phyloP scores from a whole-genome alignment of 2,888 invertebrate species.

The Drosophila rellima region DNA sequence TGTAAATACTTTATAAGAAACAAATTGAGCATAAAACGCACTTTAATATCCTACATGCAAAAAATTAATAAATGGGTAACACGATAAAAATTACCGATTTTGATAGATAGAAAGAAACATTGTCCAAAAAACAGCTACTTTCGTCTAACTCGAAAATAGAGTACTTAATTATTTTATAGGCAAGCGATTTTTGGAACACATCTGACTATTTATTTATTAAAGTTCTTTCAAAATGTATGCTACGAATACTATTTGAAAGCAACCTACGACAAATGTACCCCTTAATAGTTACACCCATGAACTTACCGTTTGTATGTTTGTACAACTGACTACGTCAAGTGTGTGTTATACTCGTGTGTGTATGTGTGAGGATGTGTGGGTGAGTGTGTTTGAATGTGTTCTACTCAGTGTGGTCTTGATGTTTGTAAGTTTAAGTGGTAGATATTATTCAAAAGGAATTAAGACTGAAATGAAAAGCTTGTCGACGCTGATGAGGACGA shows the following conservation, averaged over 20 bases:
- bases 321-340: slow-evolving; percentile 46
- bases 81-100: background rate
- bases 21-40: background rate
- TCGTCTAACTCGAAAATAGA: too few species aligned
- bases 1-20: background rate
- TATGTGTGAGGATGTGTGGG: slow-evolving; percentile 17
- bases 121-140: too few species aligned
- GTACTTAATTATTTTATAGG: too few species aligned
- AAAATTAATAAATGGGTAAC: background rate
- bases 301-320: slow-evolving; percentile 23
- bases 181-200: too few species aligned
- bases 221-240: background rate
- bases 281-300: slow-evolving; percentile 14
- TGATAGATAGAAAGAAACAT: background rate
- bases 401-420: slow-evolving; percentile 59
- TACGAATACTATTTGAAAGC: background rate
- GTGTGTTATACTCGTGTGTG: slow-evolving; percentile 8
- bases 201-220: background rate
- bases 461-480: slow-evolving; percentile 77
- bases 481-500: slow-evolving; percentile 56
- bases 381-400: slow-evolving; percentile 28
- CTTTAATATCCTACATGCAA: background rate
- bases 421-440: slow-evolving; percentile 80
- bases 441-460: slow-evolving; percentile 82
- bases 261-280: background rate